Evolutionary conservation across 2,888 invertebrate species (phyloP), one percentile per base, ranked within the genome.

Genomic region (Apamea sordens): DNA sequence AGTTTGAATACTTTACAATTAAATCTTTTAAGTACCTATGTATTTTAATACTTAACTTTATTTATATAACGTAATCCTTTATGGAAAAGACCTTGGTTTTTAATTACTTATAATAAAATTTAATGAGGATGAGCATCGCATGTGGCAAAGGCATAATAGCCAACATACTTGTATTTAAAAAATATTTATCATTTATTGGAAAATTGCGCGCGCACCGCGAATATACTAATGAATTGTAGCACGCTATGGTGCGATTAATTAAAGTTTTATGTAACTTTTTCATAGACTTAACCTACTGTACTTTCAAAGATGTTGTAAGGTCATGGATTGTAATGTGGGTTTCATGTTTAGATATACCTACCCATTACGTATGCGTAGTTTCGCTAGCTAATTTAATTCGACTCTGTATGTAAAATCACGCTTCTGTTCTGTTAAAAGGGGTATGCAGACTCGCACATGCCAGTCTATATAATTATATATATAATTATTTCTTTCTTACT

Each of bases 41-140:
- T 41, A 72, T 53, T 32, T 44, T n/a, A 18, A 10, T 64, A 64
- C 10, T 15, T 8, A 44, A 32, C 8, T 53, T 81, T 63, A 53
- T 59, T 32, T 24, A 18, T 2, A 53, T 61, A 72, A 44, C 67
- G 77, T 82, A 67, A 73, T 28, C 28, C 2, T 44, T 0, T 36
- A 72, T 61, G 28, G 36, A 82, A 82, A 76, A 53, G 44, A 15
- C 86, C 86, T 83, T 78, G 69, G 73, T 70, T 67, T 80, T 44
- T 44, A 77, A 67, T 80, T 63, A 59, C 56, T 5, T 59, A n/a
- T 50, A 36, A 21, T 74, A 75, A 68, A 70, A 75, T 63, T 56
- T 65, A 63, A 78, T 64, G 73, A 76, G 69, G 24, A 73, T 79
- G 32, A 76, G 3, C 21, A 68, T 77, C 56, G 73, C 76, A 86